Conservation (phyloP, 64 coral and sea anemone species). For the Stichodactyla helianthus region DNA sequence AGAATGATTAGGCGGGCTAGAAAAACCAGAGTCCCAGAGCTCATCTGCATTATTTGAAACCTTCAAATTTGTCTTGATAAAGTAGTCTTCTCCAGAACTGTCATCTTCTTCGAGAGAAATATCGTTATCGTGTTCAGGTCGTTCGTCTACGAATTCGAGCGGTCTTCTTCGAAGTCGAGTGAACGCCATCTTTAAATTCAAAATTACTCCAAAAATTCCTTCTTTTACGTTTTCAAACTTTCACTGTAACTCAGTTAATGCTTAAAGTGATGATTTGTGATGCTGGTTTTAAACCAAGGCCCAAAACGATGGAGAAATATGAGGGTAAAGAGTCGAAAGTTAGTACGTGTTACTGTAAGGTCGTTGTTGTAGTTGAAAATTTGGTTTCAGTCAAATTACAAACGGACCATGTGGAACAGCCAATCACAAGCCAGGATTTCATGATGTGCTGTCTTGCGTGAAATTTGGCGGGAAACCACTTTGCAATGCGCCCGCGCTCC, state of each 20-base stretch:
- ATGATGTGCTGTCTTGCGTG: background rate
- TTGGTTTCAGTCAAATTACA: slow-evolving; percentile 3
- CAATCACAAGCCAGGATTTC: slow-evolving; percentile 4
- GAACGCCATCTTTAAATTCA: slow-evolving; percentile 37
- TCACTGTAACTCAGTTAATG: background rate
- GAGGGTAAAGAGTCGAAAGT: background rate
- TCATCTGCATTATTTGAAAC: slow-evolving; percentile 62
- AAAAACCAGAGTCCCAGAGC: slow-evolving; percentile 84
- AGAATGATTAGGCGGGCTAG: slow-evolving; percentile 45
- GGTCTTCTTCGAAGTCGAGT: slow-evolving; percentile 43
- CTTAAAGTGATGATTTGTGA: background rate
- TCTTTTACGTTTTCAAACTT: background rate
- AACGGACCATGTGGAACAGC: background rate
- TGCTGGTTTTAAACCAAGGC: background rate
- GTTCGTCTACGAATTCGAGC: slow-evolving; percentile 51
- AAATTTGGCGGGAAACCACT: slow-evolving; percentile 17
- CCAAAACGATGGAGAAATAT: background rate
- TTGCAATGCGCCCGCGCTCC: too few relatives aligned
- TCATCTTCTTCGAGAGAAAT: slow-evolving; percentile 30
- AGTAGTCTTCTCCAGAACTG: slow-evolving; percentile 43
- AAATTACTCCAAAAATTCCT: background rate
- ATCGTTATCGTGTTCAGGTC: slow-evolving; percentile 25
- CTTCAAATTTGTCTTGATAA: slow-evolving; percentile 40
- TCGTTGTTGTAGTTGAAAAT: background rate
- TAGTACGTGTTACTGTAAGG: background rate